Evolutionary conservation across 2,113 vertebrate genomes (phyloP), one percentile per base, ranked within the genome.

Genomic region (Cyprinodon tularosa): DNA sequence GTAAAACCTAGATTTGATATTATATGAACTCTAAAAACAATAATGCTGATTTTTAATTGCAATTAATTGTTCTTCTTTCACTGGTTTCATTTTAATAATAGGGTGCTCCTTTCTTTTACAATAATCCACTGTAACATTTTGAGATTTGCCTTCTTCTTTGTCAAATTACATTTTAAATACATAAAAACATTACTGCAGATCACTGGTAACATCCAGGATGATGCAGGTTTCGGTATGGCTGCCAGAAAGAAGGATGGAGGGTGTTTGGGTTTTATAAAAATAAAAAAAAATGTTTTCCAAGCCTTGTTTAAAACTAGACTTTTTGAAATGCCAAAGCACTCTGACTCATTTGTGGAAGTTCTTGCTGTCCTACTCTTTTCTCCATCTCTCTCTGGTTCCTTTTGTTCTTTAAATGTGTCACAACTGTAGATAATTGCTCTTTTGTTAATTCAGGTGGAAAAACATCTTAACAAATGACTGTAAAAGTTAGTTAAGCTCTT

Each of bases 371-470:
- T 7, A 3, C 73, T 39, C 42, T 63, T 36, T 68, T 65, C 50
- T 69, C 64, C 36, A n/a, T 64, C 76, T 78, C n/a, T 50, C 15
- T 57, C 20, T 78, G 29, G 29, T 29, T 29, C 29, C 29, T 77
- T 76, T 68, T 15, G 47, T 29, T 40, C 60, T 72, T 66, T 65
- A 37, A 20, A 20, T 62, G 59, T 75, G 47, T 45, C 67, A 42
- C 22, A 62, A 53, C 14, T 12, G 64, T 11, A 12, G 61, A 65
- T 57, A 57, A 29, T 8, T 45, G 74, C 5, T n/a, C 72, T 50
- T 53, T 1, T 10, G 60, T 69, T 69, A 39, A 72, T 69, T 13
- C 60, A 75, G 73, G 70, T 72, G 65, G 50, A 74, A 63, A 74
- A 63, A 53, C 66, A 76, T 20, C 50, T 12, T 42, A 57, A 70